Evolutionary conservation across 1,140 invertebrate species (phyloP), one percentile per base, ranked within the genome.

Genomic region (Mya arenaria): DNA sequence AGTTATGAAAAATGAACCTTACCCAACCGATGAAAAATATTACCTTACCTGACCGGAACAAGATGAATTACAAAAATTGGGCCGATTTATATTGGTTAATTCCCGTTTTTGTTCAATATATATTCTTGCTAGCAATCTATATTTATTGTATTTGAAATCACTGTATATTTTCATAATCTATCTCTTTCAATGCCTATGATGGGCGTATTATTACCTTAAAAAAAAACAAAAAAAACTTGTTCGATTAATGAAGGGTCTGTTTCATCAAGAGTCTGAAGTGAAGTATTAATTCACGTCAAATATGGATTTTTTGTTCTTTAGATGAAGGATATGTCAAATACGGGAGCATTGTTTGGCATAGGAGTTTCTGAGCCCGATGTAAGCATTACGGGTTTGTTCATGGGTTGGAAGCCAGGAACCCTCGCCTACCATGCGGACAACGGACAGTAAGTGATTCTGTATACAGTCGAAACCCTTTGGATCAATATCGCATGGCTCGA

Each of bases 361-460:
- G 88, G 88, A 19, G 48, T 88, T 36, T 82, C 72, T 60, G 71
- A 86, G 15, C 63, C 80, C 0, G 32, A 82, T 68, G 84, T 85
- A 56, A 80, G 44, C 23, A 48, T 55, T 19, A 84, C 84, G 25
- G 55, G 82, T 28, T 82, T 30, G 32, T 72, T 86, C 78, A n/a
- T 84, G n/a, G 86, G 86, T 13, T 86, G 83, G 81, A 39, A 44
- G 15, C 48, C 44, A 15, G 78, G 78, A 19, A 83, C 84, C 17
- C 4, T 87, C 4, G 85, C 78, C 6, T 86, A 85, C 77, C 83
- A 86, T 83, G 85, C 83, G 15, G 83, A 87, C 58, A 86, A 85
- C 73, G 85, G 85, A 55, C 10, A 75, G 82, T 84, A 55, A 82
- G 82, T 75, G 32, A 4, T 1, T 19, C 63, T 37, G 8, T n/a